Base-by-base conservation (phyloP, 2,113 vertebrate species). In the Cyprinodon brontotheroides region DNA sequence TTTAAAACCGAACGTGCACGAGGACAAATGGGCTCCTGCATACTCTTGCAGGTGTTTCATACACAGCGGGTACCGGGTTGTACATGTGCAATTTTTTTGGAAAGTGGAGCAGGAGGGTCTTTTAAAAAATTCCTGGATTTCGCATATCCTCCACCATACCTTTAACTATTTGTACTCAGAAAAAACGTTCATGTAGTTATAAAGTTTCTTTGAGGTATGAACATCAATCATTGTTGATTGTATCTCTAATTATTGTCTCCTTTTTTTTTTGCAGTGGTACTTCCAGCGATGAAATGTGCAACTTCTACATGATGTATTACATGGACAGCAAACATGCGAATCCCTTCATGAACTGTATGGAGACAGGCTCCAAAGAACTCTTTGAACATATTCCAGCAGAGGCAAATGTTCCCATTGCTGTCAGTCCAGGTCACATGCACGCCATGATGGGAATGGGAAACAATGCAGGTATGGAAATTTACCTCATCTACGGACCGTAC, bases 241-340 rank as follows among this genome's bases (percentile, higher is more conserved):
- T 53, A 6, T 14, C 15, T 53, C 17, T 53, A 53, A 53, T 53
- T 53, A n/a, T 60, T 62, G 12, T 41, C 61, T 0, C 15, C 74
- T 68, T 86, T 9, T 73, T 59, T 81, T 2, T 59, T 22, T 86
- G 13, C 92, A 99, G 98, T 10, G 95, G 96, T 50, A 98, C 97
- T 57, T 95, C 97, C 20, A 93, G 84, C 74, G 97, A 99, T 86
- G 98, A 99, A 91, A 99, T 99, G 98, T 99, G 97, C 90, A 99
- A 99, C 89, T 96, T 99, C 84, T 99, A 99, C 74, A 95, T 99
- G 61, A 99, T 99, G 97, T 99, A 98, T 91, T 99, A 98, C 87
- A 99, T 99, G 97, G 98, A 99, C 78, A 96, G 94, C 82, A 95
- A 92, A 74, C 94, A 96, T 60, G 95, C 95, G 8, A 79, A 94